These are phyloP conservation scores for Tipula unca DNA, from an alignment of 2,888 invertebrate genomes.

Conservation along the genomic window DNA sequence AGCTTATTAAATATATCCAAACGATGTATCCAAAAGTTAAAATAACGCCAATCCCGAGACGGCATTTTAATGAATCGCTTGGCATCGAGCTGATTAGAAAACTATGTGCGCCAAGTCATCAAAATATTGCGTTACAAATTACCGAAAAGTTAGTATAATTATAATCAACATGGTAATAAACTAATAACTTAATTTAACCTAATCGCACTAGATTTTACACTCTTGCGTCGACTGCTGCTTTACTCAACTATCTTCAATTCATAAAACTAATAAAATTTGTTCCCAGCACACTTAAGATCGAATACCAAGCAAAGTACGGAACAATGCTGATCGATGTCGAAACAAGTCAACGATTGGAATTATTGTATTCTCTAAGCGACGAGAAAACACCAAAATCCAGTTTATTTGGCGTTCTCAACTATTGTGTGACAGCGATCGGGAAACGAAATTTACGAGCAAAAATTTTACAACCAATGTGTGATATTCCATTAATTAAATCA, in stretches of 20 bases:
- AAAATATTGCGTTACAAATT: constrained; percentile 54
- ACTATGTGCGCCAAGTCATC: constrained; percentile 62
- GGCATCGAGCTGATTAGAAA: constrained; percentile 65
- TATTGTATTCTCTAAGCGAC: constrained; percentile 50
- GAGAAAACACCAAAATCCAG: constrained; percentile 43
- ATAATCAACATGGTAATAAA: not conserved
- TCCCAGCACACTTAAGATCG: constrained; percentile 66
- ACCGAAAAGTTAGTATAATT: constrained; percentile 51
- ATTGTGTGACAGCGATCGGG: constrained; percentile 65
- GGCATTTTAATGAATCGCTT: constrained; percentile 66
- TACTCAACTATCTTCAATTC: constrained; percentile 76
- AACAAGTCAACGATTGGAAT: constrained; percentile 69
- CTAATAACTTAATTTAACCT: too few species aligned
- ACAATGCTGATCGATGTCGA: constrained; percentile 75
- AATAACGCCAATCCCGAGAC: constrained; percentile 62
- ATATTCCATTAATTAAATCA: constrained; percentile 53
- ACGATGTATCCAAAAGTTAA: constrained; percentile 51
- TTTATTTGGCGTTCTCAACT: constrained; percentile 57
- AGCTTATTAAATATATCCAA: constrained; percentile 51
- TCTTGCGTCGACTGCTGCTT: constrained; percentile 72
- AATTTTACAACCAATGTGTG: constrained; percentile 70
- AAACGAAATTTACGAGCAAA: constrained; percentile 67
- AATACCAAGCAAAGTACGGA: constrained; percentile 73
- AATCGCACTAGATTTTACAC: constrained; percentile 66
- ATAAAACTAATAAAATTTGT: constrained; percentile 67